Base-by-base conservation (phyloP, 2,888 invertebrate genomes). In the Patella depressa region DNA sequence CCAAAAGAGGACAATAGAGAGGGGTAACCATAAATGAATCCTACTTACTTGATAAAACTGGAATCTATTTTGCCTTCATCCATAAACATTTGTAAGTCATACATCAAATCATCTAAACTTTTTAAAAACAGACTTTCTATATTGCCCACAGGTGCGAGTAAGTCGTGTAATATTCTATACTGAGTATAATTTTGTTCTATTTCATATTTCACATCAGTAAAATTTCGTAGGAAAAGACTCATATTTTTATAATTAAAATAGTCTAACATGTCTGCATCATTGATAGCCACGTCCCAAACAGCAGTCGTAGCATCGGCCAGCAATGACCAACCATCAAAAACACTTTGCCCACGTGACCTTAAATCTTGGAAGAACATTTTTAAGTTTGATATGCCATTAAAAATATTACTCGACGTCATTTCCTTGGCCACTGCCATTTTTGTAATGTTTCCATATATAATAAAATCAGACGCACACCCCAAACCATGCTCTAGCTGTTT, bases 321-420 rank as follows among this genome's bases (percentile, higher is more conserved):
- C 3, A 80, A 57, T 14, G 80, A 79, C 87, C 86, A 87, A 57
- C 77, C 82, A 75, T 86, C 86, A 75, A 76, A 83, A 2, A 88
- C 76, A 34, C 79, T 80, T 17, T 85, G 85, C 9, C 87, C 87
- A 53, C 88, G 82, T n/a, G 85, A 81, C 59, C 86, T 74, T 5
- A 88, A 71, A 53, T 87, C 87, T 70, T 79, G 81, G 71, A 87
- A 87, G 76, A 87, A 86, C 55, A 81, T 77, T 53, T 82, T 78
- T 17, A 86, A 69, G 17, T 77, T 74, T 11, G 78, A 80, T 29
- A 84, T 80, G 14, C 81, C 81, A 45, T 80, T 75, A 65, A 80
- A 78, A 12, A 85, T 81, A 15, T 80, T 69, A 3, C 81, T 79
- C 15, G 85, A 83, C 12, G 83, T 77, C 65, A 86, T 78, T 0